Conservation (phyloP, 2,888 invertebrate species). For the Ernsta delagoae region DNA sequence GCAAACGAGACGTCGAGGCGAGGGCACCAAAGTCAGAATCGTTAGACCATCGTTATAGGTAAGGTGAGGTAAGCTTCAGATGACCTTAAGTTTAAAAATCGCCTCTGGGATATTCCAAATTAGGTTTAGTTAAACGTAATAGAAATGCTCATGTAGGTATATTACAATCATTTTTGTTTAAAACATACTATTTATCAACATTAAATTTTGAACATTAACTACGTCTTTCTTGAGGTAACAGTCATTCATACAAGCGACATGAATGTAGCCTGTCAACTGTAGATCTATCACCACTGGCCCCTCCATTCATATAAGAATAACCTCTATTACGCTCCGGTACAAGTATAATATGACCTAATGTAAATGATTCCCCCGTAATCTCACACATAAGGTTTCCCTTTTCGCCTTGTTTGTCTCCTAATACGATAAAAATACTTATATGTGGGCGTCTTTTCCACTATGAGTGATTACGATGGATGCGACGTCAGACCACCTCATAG, state of each 20-base stretch:
- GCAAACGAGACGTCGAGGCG: too few species aligned
- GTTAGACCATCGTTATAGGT: too few species aligned
- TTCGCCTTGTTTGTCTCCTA: slow-evolving; percentile 4
- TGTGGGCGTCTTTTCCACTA: slow-evolving; percentile 8
- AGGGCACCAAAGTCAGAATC: too few species aligned
- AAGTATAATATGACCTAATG: slow-evolving; percentile 13
- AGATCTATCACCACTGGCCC: too few species aligned
- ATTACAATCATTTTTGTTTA: too few species aligned
- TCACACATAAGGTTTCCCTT: slow-evolving; percentile 22
- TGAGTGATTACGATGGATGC: slow-evolving; percentile 6
- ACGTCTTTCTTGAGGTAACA: background rate
- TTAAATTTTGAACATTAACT: too few species aligned
- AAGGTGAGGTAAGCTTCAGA: too few species aligned
- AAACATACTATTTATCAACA: too few species aligned
- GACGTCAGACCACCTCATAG: background rate
- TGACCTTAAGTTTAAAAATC: too few species aligned
- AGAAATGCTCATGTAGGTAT: too few species aligned
- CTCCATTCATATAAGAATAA: background rate
- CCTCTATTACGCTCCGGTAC: background rate
- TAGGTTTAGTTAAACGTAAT: too few species aligned
- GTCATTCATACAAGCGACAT: background rate
- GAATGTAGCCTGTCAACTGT: background rate
- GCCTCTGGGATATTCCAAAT: too few species aligned
- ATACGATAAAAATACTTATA: slow-evolving; percentile 14
- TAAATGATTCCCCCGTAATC: slow-evolving; percentile 8